Evolutionary conservation across 2,113 vertebrate genomes (phyloP), one percentile per base, ranked within the genome.

Genomic region (Oryzias celebensis): DNA sequence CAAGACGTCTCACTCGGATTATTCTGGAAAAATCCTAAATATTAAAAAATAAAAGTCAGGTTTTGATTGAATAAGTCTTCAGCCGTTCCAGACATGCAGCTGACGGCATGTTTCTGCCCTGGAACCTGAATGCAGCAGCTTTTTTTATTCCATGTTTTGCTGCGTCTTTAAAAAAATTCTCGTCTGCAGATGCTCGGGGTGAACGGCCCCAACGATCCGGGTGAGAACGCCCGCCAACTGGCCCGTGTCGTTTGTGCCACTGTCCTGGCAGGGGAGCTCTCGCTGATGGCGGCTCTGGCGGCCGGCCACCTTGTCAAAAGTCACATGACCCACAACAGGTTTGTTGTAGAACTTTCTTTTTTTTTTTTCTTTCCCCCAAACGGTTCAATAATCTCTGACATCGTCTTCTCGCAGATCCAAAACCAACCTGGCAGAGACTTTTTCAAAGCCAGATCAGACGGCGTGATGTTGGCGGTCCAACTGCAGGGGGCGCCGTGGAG

Each of bases 261-360:
- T 0, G 97, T 99, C 58, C 91, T 99, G 92, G 96, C 97, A 3
- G 97, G 96, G 17, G 97, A 98, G n/a, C 81, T 99, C 5, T 99
- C 97, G 3, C 90, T 99, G 16, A 96, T 98, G 94, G 93, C 95
- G 42, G 97, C 97, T 2, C 81, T 99, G 14, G 94, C 96, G 47
- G 95, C 95, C 1, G 97, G 97, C 24, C 96, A 99, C 78, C 93
- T 99, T 0, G 96, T 99, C 52, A 94, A 91, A 89, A 98, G 96
- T 81, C 97, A 99, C 90, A 94, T 99, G 95, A 93, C 91, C 43
- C 96, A 97, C 88, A 99, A 99, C 77, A 96, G 97, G 97, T 98
- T 0, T 4, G 46, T 7, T 7, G 42, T 18, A 28, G 26, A 28
- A 28, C 26, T 23, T 62, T 5, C 3, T 8, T 17, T 14, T 31